Conservation (phyloP, 2,113 vertebrate genomes). For the Chaetorhynchus papuensis region DNA sequence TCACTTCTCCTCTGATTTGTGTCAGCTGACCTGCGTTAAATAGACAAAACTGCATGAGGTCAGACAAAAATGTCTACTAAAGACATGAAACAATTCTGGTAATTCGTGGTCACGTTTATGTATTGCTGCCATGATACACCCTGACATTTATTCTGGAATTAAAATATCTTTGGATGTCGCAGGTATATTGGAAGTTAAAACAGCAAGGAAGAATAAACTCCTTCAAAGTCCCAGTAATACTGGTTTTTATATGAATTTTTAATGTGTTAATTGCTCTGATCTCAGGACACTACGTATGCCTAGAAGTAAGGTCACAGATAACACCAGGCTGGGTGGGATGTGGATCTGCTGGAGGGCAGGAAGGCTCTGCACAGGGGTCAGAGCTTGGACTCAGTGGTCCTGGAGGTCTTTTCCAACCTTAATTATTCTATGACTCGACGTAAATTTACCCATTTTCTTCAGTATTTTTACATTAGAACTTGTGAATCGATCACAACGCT, state of each 20-base stretch:
- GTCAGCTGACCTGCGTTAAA: not conserved
- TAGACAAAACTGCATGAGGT: not conserved
- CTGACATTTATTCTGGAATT: not conserved
- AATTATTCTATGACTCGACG: not conserved
- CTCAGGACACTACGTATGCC: not conserved
- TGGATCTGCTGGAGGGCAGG: not conserved
- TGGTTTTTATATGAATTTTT: not conserved
- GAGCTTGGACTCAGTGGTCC: not conserved
- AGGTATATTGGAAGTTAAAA: not conserved
- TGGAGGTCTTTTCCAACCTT: not conserved
- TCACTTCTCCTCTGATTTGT: not conserved
- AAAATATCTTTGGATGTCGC: not conserved
- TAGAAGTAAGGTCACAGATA: not conserved
- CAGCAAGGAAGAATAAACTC: not conserved
- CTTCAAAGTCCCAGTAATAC: not conserved
- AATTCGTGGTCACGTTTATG: not conserved
- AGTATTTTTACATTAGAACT: not conserved
- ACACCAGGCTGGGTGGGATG: not conserved
- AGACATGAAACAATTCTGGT: not conserved
- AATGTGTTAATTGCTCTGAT: not conserved
- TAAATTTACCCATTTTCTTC: not conserved
- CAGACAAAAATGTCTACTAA: not conserved
- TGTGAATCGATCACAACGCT: not conserved
- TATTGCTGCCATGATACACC: not conserved
- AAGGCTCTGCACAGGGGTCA: not conserved